Evolutionary conservation across 2,888 invertebrate genomes (phyloP).

Genomic region (Agonopterix arenella): DNA sequence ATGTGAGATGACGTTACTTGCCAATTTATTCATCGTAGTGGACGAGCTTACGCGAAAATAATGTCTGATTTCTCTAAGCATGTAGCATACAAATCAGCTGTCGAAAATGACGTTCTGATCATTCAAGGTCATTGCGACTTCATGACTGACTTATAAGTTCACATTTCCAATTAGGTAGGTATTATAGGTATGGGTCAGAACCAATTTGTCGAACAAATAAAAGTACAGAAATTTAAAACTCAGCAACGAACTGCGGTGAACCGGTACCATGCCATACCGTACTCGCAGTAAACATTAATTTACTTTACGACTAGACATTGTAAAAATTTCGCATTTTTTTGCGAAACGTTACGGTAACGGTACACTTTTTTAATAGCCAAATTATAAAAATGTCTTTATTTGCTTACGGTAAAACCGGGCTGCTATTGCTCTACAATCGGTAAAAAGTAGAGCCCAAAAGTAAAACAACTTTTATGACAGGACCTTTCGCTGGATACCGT

Average conservation of each 20-base stretch:
- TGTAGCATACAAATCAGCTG: too few relatives aligned
- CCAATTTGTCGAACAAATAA: too few relatives aligned
- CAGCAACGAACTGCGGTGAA: slow-evolving; percentile 19
- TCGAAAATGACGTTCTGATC: too few relatives aligned
- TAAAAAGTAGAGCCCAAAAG: slow-evolving; percentile 67
- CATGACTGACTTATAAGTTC: too few relatives aligned
- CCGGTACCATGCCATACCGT: slow-evolving; percentile 1
- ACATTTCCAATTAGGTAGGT: too few relatives aligned
- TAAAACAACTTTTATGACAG: slow-evolving; percentile 40
- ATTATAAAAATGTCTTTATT: slow-evolving; percentile 63
- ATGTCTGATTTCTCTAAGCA: too few relatives aligned
- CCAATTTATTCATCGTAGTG: too few relatives aligned
- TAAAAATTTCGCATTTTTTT: slow-evolving; percentile 18
- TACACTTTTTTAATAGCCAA: slow-evolving; percentile 22
- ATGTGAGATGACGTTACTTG: too few relatives aligned
- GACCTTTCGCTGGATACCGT: slow-evolving; percentile 40
- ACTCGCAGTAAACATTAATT: slow-evolving; percentile 21
- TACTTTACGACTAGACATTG: slow-evolving; percentile 22
- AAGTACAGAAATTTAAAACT: neutral
- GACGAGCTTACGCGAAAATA: too few relatives aligned
- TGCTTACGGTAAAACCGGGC: slow-evolving; percentile 43
- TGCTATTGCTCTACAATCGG: slow-evolving; percentile 49
- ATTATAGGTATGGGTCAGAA: too few relatives aligned
- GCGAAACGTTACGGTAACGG: slow-evolving; percentile 22
- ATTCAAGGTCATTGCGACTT: too few relatives aligned